Percentiles rank a stretch among this genome's conserved stretches.
These are phyloP conservation scores for Peromyscus californicus DNA, from an alignment of 2,113 vertebrate genomes.

Conservation along the genomic window DNA sequence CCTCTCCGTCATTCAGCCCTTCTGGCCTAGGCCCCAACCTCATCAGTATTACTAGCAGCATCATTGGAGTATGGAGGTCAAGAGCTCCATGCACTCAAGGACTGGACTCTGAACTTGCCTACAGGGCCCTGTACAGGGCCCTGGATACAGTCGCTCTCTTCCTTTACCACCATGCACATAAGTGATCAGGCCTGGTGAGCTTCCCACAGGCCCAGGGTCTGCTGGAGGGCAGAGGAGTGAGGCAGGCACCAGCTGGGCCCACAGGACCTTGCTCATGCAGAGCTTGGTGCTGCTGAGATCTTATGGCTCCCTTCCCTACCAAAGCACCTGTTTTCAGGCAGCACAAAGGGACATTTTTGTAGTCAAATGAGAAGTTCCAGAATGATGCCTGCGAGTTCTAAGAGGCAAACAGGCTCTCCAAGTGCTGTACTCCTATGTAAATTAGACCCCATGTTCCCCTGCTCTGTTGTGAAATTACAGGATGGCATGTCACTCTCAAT, in stretches of 20 bases:
- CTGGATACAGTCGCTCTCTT: too few relatives aligned
- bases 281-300: neutral
- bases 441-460: constrained; percentile 73
- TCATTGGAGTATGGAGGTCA: neutral
- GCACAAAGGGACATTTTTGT: constrained; percentile 51
- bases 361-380: constrained; percentile 55
- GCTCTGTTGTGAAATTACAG: constrained; percentile 82
- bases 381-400: constrained; percentile 16
- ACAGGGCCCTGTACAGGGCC: too few relatives aligned
- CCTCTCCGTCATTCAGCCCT: neutral
- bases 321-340: neutral
- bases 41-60: too few relatives aligned
- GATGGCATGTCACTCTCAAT: constrained; percentile 81
- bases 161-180: rapidly evolving
- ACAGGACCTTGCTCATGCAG: neutral
- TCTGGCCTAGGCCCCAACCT: neutral
- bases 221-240: neutral
- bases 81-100: neutral
- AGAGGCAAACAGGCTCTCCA: constrained; percentile 55
- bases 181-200: neutral
- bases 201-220: neutral
- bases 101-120: neutral
- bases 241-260: neutral
- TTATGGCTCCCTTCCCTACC: neutral
- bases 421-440: constrained; percentile 70